Percentiles rank a stretch among this genome's conserved stretches.
phyloP scores from a whole-genome alignment of 2,113 vertebrate genomes.

The Nothobranchius kuhntae region DNA sequence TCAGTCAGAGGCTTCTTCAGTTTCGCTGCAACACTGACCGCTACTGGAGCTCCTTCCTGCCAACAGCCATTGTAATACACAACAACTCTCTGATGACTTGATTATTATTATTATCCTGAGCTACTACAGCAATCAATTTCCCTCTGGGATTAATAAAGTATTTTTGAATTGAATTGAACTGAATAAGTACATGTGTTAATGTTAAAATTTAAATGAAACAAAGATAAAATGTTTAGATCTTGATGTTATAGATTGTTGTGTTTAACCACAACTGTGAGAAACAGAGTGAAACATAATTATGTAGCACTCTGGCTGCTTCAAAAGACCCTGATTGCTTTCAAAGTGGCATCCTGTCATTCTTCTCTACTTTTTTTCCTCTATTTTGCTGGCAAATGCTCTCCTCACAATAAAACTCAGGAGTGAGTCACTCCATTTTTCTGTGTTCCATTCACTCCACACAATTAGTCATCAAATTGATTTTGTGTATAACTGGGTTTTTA shows the following conservation, averaged over 20 bases:
- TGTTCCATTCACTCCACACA: slow-evolving; percentile 20
- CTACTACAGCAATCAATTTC: too few species aligned
- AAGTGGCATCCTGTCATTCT: slow-evolving; percentile 21
- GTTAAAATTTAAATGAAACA: neutral
- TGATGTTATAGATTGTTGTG: slow-evolving; percentile 25
- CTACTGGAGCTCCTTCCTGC: too few species aligned
- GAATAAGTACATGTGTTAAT: slow-evolving; percentile 19
- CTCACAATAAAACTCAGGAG: slow-evolving; percentile 20
- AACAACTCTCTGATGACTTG: too few species aligned
- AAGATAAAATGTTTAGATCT: slow-evolving; percentile 6
- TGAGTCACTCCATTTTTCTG: slow-evolving; percentile 20
- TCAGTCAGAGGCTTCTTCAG: too few species aligned
- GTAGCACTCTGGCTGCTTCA: slow-evolving; percentile 53
- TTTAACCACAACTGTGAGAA: slow-evolving; percentile 17
- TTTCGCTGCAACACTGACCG: too few species aligned
- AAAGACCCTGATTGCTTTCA: slow-evolving; percentile 58
- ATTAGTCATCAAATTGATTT: slow-evolving; percentile 26
- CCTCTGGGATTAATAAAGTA: too few species aligned
- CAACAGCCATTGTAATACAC: too few species aligned
- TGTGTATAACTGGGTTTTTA: slow-evolving; percentile 25
- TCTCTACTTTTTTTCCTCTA: slow-evolving; percentile 3
- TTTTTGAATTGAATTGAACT: too few species aligned
- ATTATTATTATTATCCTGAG: too few species aligned
- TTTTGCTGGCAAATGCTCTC: slow-evolving; percentile 27
- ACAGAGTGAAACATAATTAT: slow-evolving; percentile 47